Evolutionary conservation across 1,140 invertebrate genomes (phyloP), one percentile per base, ranked within the genome.

Genomic region (Drosophila jambulina): DNA sequence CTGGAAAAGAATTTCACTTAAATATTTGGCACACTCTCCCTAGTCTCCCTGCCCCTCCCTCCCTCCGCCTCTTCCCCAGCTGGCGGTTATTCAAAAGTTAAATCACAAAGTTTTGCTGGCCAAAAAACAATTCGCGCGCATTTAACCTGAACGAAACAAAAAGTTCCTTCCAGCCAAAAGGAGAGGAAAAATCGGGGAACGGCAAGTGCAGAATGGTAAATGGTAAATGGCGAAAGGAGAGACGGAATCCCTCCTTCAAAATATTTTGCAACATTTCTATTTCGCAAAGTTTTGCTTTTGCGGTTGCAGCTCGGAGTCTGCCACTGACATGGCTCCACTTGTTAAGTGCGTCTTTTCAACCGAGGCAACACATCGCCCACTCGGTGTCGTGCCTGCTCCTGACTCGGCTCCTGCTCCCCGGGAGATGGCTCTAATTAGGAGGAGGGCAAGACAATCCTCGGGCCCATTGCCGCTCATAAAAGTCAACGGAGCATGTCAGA

Each of bases 141-240:
- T 90, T 90, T 90, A 90, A 90, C 78, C 85, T 81, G 85, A 88
- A 85, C 78, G 81, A 84, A 84, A 85, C 81, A 90, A 85, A 90
- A 88, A 83, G 85, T 88, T 78, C 62, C 69, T 90, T 60, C 48
- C 58, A 29, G 43, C 27, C 42, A 34, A 43, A 21, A 45, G 4
- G 4, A 36, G 32, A 15, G 29, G 49, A n/a, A 25, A 38, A 74
- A 43, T 54, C 34, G 9, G 21, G 34, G 40, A 45, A 25, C 4
- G 34, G 53, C 12, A 29, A 38, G 45, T 63, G 53, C 23, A 48
- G 56, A 45, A 45, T 49, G 43, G 48, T 9, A 54, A 21, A 29
- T n/a, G n/a, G 71, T 32, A 25, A 60, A 53, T 17, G n/a, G 38
- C 29, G 40, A 56, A 5, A 13, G 23, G n/a, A 19, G 40, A n/a